Conservation (phyloP, 2,113 vertebrate genomes). For the Chiloscyllium plagiosum region DNA sequence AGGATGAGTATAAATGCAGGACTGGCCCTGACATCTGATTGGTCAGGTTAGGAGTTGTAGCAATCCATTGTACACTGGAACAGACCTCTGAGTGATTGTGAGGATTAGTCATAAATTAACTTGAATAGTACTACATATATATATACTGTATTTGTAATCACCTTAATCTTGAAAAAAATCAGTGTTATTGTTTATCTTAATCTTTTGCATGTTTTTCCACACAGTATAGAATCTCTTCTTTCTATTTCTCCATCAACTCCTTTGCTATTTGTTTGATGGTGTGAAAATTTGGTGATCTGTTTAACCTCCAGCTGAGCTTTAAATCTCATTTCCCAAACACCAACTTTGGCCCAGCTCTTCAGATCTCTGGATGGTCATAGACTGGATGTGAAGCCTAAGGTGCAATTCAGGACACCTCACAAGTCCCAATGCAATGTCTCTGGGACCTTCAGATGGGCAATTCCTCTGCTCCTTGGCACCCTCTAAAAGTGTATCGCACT, state of each 20-base stretch:
- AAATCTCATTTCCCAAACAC: not conserved
- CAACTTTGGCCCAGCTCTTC: too few species aligned
- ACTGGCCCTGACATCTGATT: too few species aligned
- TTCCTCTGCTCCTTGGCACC: too few species aligned
- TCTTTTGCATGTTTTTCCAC: not conserved
- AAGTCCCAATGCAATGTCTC: too few species aligned
- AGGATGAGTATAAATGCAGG: too few species aligned
- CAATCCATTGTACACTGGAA: not conserved
- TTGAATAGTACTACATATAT: not conserved
- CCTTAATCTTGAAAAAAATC: too few species aligned
- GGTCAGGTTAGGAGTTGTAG: too few species aligned
- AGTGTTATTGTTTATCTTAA: not conserved
- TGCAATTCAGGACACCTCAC: too few species aligned
- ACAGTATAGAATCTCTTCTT: not conserved
- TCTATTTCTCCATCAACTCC: not conserved
- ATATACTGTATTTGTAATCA: not conserved
- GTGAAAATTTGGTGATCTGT: not conserved
- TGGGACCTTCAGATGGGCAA: too few species aligned
- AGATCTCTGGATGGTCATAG: too few species aligned
- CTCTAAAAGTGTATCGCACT: too few species aligned
- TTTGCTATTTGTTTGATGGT: not conserved
- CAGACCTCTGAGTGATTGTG: not conserved
- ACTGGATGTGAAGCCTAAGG: too few species aligned
- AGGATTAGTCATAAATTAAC: not conserved
- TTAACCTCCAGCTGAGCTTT: not conserved